These are phyloP conservation scores for Micromys minutus DNA, from an alignment of 2,113 vertebrate genomes.

Conservation along the genomic window DNA sequence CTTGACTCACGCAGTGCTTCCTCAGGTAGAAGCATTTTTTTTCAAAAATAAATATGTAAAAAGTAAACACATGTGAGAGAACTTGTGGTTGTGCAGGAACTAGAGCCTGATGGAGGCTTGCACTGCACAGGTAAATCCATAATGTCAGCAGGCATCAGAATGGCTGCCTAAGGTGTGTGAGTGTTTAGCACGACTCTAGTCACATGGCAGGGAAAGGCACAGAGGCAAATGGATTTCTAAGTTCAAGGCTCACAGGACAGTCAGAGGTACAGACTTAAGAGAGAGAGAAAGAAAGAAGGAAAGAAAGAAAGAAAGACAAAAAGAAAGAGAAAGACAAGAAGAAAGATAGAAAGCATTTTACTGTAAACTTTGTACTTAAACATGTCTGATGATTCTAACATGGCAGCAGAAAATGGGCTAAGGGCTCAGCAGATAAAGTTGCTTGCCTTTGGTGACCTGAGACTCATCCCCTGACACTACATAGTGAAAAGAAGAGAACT, in stretches of 20 bases:
- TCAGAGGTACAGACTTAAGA: not conserved
- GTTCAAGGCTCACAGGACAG: not conserved
- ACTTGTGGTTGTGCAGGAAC: not conserved
- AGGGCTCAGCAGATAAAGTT: not conserved
- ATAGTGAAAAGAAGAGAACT: not conserved
- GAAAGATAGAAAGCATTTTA: not conserved
- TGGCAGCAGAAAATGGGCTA: not conserved
- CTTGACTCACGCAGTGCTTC: constrained; percentile 18
- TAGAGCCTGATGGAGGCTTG: constrained; percentile 57
- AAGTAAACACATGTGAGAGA: constrained; percentile 45
- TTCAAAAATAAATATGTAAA: constrained; percentile 66
- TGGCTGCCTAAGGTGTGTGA: not conserved
- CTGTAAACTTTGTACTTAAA: not conserved
- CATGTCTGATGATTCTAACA: not conserved
- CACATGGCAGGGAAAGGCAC: not conserved
- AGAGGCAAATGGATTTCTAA: not conserved
- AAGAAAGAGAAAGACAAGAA: not conserved
- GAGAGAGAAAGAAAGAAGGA: not conserved
- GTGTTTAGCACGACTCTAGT: not conserved
- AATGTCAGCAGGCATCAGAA: not conserved
- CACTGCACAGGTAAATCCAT: constrained; percentile 9
- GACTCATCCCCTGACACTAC: not conserved
- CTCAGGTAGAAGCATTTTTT: not conserved
- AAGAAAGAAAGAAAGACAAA: too few species aligned
- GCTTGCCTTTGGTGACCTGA: not conserved